A percentile compares a stretch with the other conserved stretches of the same genome.
These are phyloP conservation scores for Drosophila sturtevanti DNA, from an alignment of 1,140 invertebrate genomes.

Conservation along the genomic window DNA sequence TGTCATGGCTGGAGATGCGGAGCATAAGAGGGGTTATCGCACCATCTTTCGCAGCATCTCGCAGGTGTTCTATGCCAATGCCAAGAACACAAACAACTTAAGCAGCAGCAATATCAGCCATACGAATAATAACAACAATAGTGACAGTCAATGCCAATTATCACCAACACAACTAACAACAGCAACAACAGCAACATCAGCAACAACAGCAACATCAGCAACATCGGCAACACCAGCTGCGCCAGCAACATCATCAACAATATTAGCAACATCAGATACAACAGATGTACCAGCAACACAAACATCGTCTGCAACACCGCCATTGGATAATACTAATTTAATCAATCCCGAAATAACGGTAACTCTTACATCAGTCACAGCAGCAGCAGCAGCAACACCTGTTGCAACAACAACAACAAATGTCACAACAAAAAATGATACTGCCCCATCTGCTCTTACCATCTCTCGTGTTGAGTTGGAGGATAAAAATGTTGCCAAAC, in stretches of 20 bases:
- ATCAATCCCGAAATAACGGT: constrained; percentile 20
- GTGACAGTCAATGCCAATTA: constrained; percentile 7
- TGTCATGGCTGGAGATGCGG: constrained; percentile 63
- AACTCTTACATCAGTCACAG: constrained; percentile 3
- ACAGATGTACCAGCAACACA: not conserved
- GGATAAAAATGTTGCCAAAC: constrained; percentile 24
- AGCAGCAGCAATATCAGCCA: not conserved
- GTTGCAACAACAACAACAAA: not conserved
- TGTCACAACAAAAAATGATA: not conserved
- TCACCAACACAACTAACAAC: constrained; percentile 1
- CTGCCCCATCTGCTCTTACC: not conserved
- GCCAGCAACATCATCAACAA: constrained; percentile 23
- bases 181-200: not conserved
- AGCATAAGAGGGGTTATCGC: constrained; percentile 65
- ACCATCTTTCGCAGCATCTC: constrained; percentile 74
- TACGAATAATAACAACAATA: constrained; percentile 12
- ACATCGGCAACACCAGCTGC: constrained; percentile 14
- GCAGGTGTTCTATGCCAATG: constrained; percentile 64
- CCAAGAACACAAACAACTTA: constrained; percentile 29
- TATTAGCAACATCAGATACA: constrained; percentile 16
- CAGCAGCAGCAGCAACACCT: not conserved
- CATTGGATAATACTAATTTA: constrained; percentile 26
- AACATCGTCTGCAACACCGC: constrained; percentile 7
- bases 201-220: constrained; percentile 7
- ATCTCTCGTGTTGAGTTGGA: not conserved